Percentiles rank a stretch among this genome's conserved stretches.
Conservation (phyloP, 1,140 invertebrate genomes). For the Formica selysi region DNA sequence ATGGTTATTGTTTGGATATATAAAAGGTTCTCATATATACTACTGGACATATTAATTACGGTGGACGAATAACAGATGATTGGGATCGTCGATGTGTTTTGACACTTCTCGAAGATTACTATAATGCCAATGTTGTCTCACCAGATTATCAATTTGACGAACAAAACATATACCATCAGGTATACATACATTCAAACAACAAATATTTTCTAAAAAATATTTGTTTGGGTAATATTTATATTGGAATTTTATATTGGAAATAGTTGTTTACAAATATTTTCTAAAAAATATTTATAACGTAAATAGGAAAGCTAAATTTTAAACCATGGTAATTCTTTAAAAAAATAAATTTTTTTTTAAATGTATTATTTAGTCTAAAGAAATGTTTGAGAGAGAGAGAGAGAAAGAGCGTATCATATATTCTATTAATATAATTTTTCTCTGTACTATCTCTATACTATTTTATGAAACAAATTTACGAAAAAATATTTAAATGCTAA, state of each 20-base stretch:
- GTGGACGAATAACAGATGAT: slow-evolving; percentile 94
- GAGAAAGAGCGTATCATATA: no score
- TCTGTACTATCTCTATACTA: no score
- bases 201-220: slow-evolving; percentile 17
- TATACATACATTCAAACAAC: slow-evolving; percentile 67
- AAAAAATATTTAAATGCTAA: no score
- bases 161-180: slow-evolving; percentile 88
- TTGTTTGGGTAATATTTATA: background rate
- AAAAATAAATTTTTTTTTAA: background rate
- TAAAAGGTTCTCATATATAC: slow-evolving; percentile 88
- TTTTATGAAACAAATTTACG: no score
- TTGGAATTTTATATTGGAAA: no score
- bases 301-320: background rate
- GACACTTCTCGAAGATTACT: slow-evolving; percentile 91
- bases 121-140: slow-evolving; percentile 87
- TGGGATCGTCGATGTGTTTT: slow-evolving; percentile 93
- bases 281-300: background rate
- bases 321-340: background rate
- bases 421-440: no score
- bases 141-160: slow-evolving; percentile 89
- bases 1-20: background rate
- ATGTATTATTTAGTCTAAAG: background rate
- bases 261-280: no score
- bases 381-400: background rate
- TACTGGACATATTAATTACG: slow-evolving; percentile 95